These are phyloP conservation scores for Struthidea cinerea DNA, from an alignment of 2,113 vertebrate genomes.

Conservation along the genomic window DNA sequence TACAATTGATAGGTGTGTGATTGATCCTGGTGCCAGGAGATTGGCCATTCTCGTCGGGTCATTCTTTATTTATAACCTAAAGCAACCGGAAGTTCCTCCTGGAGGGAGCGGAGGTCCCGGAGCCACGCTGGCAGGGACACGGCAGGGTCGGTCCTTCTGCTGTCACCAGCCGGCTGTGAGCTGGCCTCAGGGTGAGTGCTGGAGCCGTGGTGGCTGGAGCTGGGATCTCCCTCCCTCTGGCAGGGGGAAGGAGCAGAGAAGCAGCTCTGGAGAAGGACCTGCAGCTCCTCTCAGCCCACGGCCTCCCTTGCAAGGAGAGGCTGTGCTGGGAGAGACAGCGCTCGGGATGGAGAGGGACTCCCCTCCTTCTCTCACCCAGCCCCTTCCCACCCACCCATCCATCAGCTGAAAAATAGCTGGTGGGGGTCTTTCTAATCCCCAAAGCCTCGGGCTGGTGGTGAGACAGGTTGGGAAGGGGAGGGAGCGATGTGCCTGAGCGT, in stretches of 20 bases:
- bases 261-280: background rate
- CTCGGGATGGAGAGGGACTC: background rate
- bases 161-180: background rate
- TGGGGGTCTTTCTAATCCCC: background rate
- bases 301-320: background rate
- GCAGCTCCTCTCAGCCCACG: rapidly evolving
- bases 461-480: background rate
- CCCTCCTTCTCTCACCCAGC: background rate
- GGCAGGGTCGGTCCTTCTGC: background rate
- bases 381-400: background rate
- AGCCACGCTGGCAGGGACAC: rapidly evolving
- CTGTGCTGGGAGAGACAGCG: background rate
- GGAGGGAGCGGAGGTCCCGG: rapidly evolving
- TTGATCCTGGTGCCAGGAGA: background rate
- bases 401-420: background rate
- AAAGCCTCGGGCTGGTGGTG: background rate
- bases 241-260: background rate
- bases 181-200: background rate
- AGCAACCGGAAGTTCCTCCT: background rate
- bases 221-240: rapidly evolving
- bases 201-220: rapidly evolving
- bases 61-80: slow-evolving; percentile 40
- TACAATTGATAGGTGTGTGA: slow-evolving; percentile 17
- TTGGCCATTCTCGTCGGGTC: background rate
- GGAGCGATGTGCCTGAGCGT: rapidly evolving